These are phyloP conservation scores for Lamellibrachia satsuma DNA, from an alignment of 2,888 invertebrate genomes.

Conservation along the genomic window DNA sequence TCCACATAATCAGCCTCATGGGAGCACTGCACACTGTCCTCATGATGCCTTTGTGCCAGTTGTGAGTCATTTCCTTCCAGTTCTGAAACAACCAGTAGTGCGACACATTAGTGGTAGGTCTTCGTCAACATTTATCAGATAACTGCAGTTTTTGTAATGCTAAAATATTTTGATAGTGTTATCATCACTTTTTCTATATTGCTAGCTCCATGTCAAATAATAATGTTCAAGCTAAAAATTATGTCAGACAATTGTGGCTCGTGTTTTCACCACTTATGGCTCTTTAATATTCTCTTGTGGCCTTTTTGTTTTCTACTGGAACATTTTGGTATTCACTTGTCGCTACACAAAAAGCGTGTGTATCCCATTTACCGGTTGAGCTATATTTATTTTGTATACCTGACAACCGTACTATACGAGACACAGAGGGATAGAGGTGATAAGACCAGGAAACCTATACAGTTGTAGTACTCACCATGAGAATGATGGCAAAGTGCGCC, in stretches of 20 bases:
- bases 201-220: too few relatives aligned
- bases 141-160: neutral
- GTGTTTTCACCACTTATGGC: neutral
- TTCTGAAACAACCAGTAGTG: conserved; percentile 68
- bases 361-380: too few relatives aligned
- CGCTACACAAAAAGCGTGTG: neutral
- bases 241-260: conserved; percentile 20
- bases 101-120: neutral
- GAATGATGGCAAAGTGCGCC: conserved; percentile 90
- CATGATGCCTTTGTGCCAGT: conserved; percentile 70
- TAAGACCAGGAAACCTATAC: neutral
- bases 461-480: conserved; percentile 74
- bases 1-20: conserved; percentile 82
- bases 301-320: too few relatives aligned
- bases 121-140: neutral
- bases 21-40: conserved; percentile 62
- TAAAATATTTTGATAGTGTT: neutral
- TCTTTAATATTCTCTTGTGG: too few relatives aligned
- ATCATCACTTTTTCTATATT: neutral
- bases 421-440: neutral
- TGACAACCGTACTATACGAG: neutral
- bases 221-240: too few relatives aligned
- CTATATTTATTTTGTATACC: neutral
- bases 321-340: neutral
- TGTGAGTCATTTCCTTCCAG: conserved; percentile 96